Percentiles rank a stretch among this genome's conserved stretches.
Conservation (phyloP, 92 coral and sea anemone species). For the Meandrina meandrites region DNA sequence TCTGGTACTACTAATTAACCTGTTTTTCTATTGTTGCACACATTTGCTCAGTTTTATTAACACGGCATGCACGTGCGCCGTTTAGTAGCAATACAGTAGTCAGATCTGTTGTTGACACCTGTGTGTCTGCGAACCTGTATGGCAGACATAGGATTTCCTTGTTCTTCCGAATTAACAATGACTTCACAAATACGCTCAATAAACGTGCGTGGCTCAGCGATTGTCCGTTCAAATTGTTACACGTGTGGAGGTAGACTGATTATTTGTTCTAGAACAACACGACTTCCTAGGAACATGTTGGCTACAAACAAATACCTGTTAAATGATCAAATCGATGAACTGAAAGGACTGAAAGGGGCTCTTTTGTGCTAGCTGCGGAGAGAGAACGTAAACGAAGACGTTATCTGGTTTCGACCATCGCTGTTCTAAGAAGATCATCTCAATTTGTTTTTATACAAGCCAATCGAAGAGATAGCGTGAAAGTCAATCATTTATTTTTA, state of each 20-base stretch:
- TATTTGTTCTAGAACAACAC: neutral
- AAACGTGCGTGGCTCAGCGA: neutral
- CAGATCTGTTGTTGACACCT: neutral
- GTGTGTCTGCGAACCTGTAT: neutral
- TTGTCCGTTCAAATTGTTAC: neutral
- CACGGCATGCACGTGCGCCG: neutral
- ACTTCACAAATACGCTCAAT: neutral
- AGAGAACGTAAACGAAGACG: neutral
- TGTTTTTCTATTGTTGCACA: neutral
- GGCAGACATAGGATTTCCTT: neutral
- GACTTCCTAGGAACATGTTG: neutral
- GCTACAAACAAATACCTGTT: slow-evolving; percentile 7
- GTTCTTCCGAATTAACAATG: neutral
- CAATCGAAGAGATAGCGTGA: neutral
- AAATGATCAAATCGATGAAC: neutral
- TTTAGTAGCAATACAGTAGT: neutral
- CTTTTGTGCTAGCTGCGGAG: neutral
- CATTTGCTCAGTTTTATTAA: neutral
- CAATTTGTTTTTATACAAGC: neutral
- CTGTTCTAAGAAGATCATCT: neutral
- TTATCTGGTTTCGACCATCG: neutral
- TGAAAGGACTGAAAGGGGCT: neutral
- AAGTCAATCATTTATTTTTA: neutral
- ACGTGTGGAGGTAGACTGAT: neutral
- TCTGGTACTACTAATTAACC: neutral